These are phyloP conservation scores for Semaprochilodus insignis DNA, from an alignment of 2,797 vertebrate genomes.

Conservation along the genomic window DNA sequence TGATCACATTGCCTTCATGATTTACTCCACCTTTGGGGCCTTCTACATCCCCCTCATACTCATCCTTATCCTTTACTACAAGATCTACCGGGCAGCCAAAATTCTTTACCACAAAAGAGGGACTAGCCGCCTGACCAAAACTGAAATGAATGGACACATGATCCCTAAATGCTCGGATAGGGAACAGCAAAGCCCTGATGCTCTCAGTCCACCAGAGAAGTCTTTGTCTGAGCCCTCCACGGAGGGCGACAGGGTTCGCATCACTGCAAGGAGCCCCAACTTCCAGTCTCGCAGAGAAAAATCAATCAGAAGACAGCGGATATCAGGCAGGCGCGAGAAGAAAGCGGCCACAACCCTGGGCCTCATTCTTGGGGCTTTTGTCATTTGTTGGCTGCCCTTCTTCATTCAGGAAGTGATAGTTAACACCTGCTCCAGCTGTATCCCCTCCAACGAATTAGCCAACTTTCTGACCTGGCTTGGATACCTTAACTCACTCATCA, in stretches of 20 bases:
- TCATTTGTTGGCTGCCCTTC: constrained; percentile 98
- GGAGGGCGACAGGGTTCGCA: constrained; percentile 84
- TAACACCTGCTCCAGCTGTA: constrained; percentile 89
- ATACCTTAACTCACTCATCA: constrained; percentile 97
- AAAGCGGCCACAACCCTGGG: constrained; percentile 95
- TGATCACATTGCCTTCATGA: constrained; percentile 89
- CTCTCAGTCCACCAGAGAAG: constrained; percentile 85
- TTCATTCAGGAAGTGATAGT: constrained; percentile 97
- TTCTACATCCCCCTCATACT: constrained; percentile 95
- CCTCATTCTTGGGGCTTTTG: constrained; percentile 94
- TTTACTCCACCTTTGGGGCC: constrained; percentile 95
- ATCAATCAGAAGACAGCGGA: constrained; percentile 87
- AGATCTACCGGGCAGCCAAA: constrained; percentile 96
- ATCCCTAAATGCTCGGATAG: constrained; percentile 83
- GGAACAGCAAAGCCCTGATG: constrained; percentile 79
- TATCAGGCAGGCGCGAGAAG: constrained; percentile 90
- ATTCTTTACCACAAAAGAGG: constrained; percentile 92
- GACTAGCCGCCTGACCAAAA: constrained; percentile 85
- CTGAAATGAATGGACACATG: constrained; percentile 88
- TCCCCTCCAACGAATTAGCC: constrained; percentile 87
- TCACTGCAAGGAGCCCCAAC: constrained; percentile 76
- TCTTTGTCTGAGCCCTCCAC: constrained; percentile 89
- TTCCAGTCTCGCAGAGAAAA: constrained; percentile 83
- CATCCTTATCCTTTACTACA: constrained; percentile 98
- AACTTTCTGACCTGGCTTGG: constrained; percentile 97